Conservation (phyloP, 1,140 invertebrate genomes). For the Drosophila navojoa region DNA sequence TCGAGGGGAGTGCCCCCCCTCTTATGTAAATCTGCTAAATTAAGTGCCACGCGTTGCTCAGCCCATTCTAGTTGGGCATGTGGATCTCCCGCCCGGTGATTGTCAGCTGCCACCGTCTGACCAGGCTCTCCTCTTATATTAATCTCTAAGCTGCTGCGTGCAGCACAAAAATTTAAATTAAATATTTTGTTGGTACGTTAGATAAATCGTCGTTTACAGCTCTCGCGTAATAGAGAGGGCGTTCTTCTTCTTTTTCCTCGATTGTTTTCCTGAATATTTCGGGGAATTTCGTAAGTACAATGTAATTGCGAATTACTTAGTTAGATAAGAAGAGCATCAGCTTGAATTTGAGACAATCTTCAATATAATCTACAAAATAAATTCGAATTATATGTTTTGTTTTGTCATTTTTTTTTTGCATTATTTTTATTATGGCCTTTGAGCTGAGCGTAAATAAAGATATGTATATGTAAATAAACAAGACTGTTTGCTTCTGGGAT, state of each 20-base stretch:
- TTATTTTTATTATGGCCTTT: too few relatives aligned
- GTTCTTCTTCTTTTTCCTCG: not conserved
- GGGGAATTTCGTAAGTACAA: not conserved
- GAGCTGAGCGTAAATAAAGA: too few relatives aligned
- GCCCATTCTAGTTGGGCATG: slow-evolving; percentile 15
- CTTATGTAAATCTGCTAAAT: slow-evolving; percentile 79
- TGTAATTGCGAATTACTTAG: not conserved
- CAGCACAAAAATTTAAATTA: slow-evolving; percentile 66
- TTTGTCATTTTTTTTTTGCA: too few relatives aligned
- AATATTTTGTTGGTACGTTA: slow-evolving; percentile 59
- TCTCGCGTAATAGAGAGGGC: not conserved
- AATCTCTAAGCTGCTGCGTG: slow-evolving; percentile 51
- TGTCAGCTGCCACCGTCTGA: slow-evolving; percentile 34
- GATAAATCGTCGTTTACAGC: slow-evolving; percentile 1
- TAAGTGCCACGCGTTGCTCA: slow-evolving; percentile 70
- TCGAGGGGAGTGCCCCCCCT: slow-evolving; percentile 32
- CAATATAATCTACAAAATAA: too few relatives aligned
- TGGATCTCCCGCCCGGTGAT: slow-evolving; percentile 22
- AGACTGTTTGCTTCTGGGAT: too few relatives aligned
- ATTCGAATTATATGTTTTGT: too few relatives aligned
- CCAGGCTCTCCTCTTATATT: slow-evolving; percentile 53
- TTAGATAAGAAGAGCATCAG: too few relatives aligned
- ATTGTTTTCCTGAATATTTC: not conserved
- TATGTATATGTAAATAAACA: too few relatives aligned
- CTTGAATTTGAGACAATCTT: too few relatives aligned